Evolutionary conservation across 37 sponge, comb jelly and placozoan species (phyloP).

Genomic region (Mnemiopsis leidyi): DNA sequence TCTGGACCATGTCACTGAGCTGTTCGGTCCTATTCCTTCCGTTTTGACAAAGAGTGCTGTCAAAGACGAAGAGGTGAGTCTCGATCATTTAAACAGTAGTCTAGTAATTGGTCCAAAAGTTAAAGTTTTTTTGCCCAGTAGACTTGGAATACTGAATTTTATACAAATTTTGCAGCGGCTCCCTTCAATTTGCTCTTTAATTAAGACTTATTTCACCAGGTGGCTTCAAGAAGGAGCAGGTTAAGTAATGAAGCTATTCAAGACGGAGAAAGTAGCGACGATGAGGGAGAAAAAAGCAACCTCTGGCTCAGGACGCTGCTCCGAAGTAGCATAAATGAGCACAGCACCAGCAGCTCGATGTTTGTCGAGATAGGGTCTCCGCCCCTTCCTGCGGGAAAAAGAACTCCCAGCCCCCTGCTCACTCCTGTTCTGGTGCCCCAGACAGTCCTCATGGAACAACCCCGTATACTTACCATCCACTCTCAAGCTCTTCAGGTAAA

Average conservation of each 20-base stretch:
- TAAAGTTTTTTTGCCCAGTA: no score
- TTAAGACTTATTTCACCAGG: no score
- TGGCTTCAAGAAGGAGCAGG: slow-evolving; percentile 15
- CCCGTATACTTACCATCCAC: slow-evolving; percentile 13
- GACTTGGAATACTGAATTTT: no score
- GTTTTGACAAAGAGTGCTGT: slow-evolving; percentile 7
- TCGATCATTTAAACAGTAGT: no score
- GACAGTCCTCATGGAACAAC: slow-evolving; percentile 27
- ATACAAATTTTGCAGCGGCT: no score
- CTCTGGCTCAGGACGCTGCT: slow-evolving; percentile 35
- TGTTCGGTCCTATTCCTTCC: slow-evolving; percentile 29
- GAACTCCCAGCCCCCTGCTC: not conserved
- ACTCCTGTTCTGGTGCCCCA: not conserved
- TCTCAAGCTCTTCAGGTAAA: slow-evolving; percentile 54
- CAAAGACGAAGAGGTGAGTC: slow-evolving; percentile 35
- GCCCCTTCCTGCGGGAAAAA: not conserved
- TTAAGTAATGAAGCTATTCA: not conserved
- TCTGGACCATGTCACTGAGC: not conserved
- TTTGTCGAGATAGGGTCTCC: not conserved
- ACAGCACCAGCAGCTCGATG: not conserved
- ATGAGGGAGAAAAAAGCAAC: slow-evolving; percentile 46
- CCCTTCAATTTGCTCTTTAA: no score
- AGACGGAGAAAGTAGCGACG: slow-evolving; percentile 33
- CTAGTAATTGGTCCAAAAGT: no score
- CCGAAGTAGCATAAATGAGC: slow-evolving; percentile 40